These are phyloP conservation scores for Watsonalla binaria DNA, from an alignment of 2,888 invertebrate species.

Conservation along the genomic window DNA sequence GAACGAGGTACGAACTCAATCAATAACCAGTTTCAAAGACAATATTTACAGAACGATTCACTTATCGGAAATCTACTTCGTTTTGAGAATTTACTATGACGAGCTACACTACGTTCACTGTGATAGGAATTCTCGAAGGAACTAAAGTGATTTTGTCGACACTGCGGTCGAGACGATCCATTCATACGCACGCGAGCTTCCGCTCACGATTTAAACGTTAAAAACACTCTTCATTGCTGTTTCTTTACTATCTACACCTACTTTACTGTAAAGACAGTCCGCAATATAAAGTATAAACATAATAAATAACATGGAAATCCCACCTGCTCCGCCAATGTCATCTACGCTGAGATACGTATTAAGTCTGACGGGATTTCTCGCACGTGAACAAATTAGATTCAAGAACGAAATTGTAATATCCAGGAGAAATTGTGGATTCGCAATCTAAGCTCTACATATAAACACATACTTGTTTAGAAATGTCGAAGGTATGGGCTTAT, in stretches of 20 bases:
- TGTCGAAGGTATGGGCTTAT: too few species aligned
- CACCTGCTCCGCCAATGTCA: constrained; percentile 27
- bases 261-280: neutral
- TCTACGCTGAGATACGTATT: constrained; percentile 36
- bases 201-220: constrained; percentile 27
- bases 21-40: constrained; percentile 6
- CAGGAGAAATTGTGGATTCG: constrained; percentile 44
- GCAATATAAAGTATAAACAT: constrained; percentile 22
- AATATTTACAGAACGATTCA: constrained; percentile 16
- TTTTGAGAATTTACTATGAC: constrained; percentile 11
- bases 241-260: constrained; percentile 7
- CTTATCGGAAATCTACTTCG: constrained; percentile 15
- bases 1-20: constrained; percentile 1
- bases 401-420: constrained; percentile 59
- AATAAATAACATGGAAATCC: constrained; percentile 10
- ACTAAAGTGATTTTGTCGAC: constrained; percentile 66
- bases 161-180: constrained; percentile 28
- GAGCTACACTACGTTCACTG: constrained; percentile 41
- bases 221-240: constrained; percentile 39
- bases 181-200: constrained; percentile 18
- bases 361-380: constrained; percentile 56
- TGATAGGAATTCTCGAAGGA: constrained; percentile 49
- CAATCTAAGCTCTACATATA: constrained; percentile 12
- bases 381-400: constrained; percentile 67
- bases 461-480: neutral